Percentiles rank a stretch among this genome's conserved stretches.
phyloP scores from a whole-genome alignment of 37 sponge, comb jelly and placozoan genomes.

The Axinella damicornis region DNA sequence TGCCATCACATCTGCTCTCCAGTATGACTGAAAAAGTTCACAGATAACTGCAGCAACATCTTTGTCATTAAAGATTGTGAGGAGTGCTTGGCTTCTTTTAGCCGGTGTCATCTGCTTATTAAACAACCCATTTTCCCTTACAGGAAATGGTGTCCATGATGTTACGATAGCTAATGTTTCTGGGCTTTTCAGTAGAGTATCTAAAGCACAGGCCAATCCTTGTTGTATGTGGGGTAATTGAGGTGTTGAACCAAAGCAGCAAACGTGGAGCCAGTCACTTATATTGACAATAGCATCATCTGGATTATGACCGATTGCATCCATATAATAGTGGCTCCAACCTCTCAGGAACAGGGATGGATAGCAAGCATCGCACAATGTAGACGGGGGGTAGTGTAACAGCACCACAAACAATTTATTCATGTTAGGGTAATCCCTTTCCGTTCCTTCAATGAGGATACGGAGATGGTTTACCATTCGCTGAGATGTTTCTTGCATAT shows the following conservation, averaged over 20 bases:
- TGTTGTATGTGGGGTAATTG: slow-evolving; percentile 2
- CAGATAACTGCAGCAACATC: slow-evolving; percentile 64
- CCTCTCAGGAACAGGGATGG: slow-evolving; percentile 89
- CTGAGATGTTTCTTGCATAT: slow-evolving; percentile 64
- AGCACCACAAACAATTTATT: slow-evolving; percentile 79
- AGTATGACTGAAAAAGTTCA: slow-evolving; percentile 67
- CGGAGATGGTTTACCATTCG: slow-evolving; percentile 81
- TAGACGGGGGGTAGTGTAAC: slow-evolving; percentile 82
- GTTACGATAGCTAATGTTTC: too few relatives aligned
- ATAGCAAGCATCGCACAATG: slow-evolving; percentile 79
- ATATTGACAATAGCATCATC: slow-evolving; percentile 39
- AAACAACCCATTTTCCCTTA: slow-evolving; percentile 34
- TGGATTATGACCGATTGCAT: slow-evolving; percentile 66
- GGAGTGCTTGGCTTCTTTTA: slow-evolving; percentile 36
- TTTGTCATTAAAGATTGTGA: slow-evolving; percentile 44
- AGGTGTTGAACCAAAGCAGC: slow-evolving; percentile 32
- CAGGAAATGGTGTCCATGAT: neutral
- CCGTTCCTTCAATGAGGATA: slow-evolving; percentile 84
- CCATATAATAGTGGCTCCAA: slow-evolving; percentile 88
- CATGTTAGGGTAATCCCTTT: neutral
- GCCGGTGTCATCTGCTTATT: slow-evolving; percentile 48
- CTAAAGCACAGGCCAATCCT: slow-evolving; percentile 31
- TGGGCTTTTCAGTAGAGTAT: too few relatives aligned
- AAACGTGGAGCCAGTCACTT: slow-evolving; percentile 56
- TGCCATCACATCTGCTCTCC: slow-evolving; percentile 74